phyloP scores from a whole-genome alignment of 2,113 vertebrate species.

The Egretta garzetta region DNA sequence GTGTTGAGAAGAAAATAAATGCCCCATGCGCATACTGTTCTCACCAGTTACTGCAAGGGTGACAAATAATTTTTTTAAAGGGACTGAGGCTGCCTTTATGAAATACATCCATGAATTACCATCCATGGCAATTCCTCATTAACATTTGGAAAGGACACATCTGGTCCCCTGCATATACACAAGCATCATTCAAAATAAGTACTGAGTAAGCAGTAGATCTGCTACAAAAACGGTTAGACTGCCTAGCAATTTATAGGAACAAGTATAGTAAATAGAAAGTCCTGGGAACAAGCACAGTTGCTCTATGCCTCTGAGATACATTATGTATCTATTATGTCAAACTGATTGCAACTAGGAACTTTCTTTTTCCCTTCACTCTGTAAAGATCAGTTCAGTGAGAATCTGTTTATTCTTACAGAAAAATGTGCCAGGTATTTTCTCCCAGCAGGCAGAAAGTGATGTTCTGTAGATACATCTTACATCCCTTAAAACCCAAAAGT shows the following conservation, averaged over 20 bases:
- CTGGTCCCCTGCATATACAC: neutral
- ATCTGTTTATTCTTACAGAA: neutral
- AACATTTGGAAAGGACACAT: constrained; percentile 30
- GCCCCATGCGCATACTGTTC: neutral
- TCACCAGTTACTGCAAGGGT: neutral
- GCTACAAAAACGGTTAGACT: neutral
- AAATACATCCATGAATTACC: neutral
- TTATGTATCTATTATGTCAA: constrained; percentile 17
- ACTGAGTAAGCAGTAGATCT: constrained; percentile 42
- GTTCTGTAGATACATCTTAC: neutral
- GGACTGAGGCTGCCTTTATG: neutral
- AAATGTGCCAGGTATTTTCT: neutral
- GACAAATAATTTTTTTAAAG: constrained; percentile 9
- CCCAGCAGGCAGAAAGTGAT: neutral
- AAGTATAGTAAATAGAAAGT: neutral
- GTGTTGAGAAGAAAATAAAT: neutral
- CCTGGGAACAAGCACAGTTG: constrained; percentile 12
- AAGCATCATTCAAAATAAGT: constrained; percentile 19
- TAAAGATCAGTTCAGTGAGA: neutral
- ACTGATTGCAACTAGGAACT: neutral
- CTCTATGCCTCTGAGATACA: neutral
- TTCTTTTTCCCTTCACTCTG: neutral
- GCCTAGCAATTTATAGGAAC: neutral
- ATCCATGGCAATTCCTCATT: constrained; percentile 14
- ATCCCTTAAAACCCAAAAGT: neutral